A percentile compares a stretch with the other conserved stretches of the same genome.
Evolutionary conservation across 1,140 invertebrate species (phyloP).

Genomic region (Pseudomyrmex cubaensis): DNA sequence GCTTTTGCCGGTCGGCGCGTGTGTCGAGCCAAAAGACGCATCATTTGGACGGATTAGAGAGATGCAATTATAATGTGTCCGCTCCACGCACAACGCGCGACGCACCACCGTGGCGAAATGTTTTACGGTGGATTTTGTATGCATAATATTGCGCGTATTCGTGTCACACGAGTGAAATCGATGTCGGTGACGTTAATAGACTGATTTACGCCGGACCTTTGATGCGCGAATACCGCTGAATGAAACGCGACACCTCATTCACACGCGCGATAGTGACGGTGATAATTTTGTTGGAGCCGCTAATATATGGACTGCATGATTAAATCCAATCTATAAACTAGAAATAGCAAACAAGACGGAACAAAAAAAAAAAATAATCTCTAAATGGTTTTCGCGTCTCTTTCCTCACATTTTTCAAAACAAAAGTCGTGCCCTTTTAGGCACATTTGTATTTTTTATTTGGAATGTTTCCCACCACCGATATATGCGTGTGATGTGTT

Average conservation of each 20-base stretch:
- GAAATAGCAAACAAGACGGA: background rate
- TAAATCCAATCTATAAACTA: conserved; percentile 14
- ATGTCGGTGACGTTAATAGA: conserved; percentile 61
- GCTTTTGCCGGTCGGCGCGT: background rate
- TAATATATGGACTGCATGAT: conserved; percentile 16
- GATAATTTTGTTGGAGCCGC: conserved; percentile 31
- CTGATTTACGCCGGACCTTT: conserved; percentile 46
- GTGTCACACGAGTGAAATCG: conserved; percentile 30
- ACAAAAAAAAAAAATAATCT: too few species aligned
- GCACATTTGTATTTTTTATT: background rate
- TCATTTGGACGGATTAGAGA: conserved; percentile 36
- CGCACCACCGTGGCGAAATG: conserved; percentile 21
- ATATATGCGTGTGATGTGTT: too few species aligned
- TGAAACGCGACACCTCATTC: conserved; percentile 61
- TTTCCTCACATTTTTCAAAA: too few species aligned
- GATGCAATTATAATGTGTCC: conserved; percentile 29
- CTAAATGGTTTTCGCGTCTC: too few species aligned
- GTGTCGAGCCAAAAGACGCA: conserved; percentile 12
- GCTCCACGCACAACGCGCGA: too few species aligned
- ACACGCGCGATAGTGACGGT: conserved; percentile 9
- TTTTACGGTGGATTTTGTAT: conserved; percentile 52
- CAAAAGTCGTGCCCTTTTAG: background rate
- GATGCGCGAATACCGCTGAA: conserved; percentile 48
- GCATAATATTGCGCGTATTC: conserved; percentile 36
- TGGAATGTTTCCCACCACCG: too few species aligned